A percentile compares a stretch with the other conserved stretches of the same genome.
phyloP scores from a whole-genome alignment of 2,888 invertebrate species.

The Philereme vetulata region DNA sequence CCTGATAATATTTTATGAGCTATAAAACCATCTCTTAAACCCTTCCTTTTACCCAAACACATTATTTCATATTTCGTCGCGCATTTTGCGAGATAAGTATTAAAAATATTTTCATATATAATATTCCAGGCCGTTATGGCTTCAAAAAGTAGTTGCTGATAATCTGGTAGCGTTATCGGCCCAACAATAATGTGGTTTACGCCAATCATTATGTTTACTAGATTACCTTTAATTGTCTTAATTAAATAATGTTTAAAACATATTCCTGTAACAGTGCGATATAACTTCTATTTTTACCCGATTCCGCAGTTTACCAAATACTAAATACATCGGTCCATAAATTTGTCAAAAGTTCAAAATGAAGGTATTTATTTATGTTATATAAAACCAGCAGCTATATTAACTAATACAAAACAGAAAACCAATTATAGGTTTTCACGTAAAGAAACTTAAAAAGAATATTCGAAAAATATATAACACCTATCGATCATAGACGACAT shows the following conservation, averaged over 20 bases:
- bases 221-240: slow-evolving; percentile 31
- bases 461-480: too few relatives aligned
- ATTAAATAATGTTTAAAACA: slow-evolving; percentile 24
- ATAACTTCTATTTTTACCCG: neutral
- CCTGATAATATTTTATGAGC: slow-evolving; percentile 68
- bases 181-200: slow-evolving; percentile 37
- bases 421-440: too few relatives aligned
- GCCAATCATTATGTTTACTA: slow-evolving; percentile 28
- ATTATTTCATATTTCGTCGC: slow-evolving; percentile 52
- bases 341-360: too few relatives aligned
- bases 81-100: slow-evolving; percentile 54
- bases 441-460: too few relatives aligned
- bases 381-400: too few relatives aligned
- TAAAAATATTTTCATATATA: slow-evolving; percentile 48
- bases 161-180: slow-evolving; percentile 46
- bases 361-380: too few relatives aligned
- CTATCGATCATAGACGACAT: too few relatives aligned
- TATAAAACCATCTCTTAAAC: slow-evolving; percentile 67
- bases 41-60: slow-evolving; percentile 57
- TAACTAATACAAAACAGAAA: too few relatives aligned
- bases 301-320: too few relatives aligned
- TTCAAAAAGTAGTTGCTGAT: slow-evolving; percentile 44
- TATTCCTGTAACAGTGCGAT: slow-evolving; percentile 2
- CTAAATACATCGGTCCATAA: too few relatives aligned
- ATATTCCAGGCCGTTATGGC: slow-evolving; percentile 40